Percentiles rank a stretch among this genome's conserved stretches.
Evolutionary conservation across 1,140 invertebrate species (phyloP).

Genomic region (Druon quercuslanigerum): DNA sequence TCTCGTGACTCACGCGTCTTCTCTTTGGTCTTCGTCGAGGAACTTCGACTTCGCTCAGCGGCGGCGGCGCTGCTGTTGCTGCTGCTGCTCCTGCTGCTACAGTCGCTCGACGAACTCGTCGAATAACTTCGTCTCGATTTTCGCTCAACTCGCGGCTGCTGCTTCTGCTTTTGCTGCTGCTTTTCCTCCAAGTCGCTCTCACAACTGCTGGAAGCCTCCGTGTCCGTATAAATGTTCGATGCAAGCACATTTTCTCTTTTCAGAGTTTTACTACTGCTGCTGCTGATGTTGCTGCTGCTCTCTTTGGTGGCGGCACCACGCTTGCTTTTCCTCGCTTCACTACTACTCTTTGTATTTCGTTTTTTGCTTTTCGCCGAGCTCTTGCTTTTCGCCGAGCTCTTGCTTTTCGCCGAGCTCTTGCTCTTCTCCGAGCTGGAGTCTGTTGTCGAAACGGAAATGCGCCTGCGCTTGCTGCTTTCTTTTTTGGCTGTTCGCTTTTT

Average conservation of each 20-base stretch:
- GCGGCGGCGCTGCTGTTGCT: too few species aligned
- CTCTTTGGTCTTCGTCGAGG: not conserved
- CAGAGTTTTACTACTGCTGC: not conserved
- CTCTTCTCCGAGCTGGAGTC: not conserved
- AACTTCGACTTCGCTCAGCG: not conserved
- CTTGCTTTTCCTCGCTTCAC: slow-evolving; percentile 39
- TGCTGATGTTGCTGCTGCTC: not conserved
- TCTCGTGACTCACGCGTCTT: not conserved
- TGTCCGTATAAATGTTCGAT: not conserved
- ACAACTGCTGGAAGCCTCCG: not conserved
- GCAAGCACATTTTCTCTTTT: slow-evolving; percentile 31
- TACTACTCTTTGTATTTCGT: not conserved
- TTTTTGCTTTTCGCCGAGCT: slow-evolving; percentile 24
- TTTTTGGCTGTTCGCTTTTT: slow-evolving; percentile 12
- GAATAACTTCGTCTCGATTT: slow-evolving; percentile 39
- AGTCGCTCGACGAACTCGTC: not conserved
- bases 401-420: not conserved
- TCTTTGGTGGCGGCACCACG: not conserved
- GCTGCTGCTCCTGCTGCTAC: not conserved
- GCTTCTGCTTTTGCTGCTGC: too few species aligned
- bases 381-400: slow-evolving; percentile 9
- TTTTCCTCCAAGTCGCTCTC: slow-evolving; percentile 31
- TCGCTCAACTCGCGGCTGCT: slow-evolving; percentile 21
- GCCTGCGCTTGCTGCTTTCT: slow-evolving; percentile 14
- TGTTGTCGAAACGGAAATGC: not conserved